These are phyloP conservation scores for Leptopilina myrica DNA, from an alignment of 2,888 invertebrate species.

Conservation along the genomic window DNA sequence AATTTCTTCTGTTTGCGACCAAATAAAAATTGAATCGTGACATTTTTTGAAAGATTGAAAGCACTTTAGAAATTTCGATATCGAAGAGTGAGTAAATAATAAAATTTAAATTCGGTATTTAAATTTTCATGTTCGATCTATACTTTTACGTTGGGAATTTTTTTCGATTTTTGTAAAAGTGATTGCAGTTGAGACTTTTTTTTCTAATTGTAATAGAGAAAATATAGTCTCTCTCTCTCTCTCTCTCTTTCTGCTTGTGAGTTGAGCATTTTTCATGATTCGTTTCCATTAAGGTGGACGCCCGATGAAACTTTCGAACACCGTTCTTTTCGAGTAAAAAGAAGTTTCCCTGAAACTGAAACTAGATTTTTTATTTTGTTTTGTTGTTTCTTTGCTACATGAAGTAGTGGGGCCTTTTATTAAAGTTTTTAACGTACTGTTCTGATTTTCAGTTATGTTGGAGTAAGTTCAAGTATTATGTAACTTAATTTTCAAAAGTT, in stretches of 20 bases:
- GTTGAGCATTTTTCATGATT: constrained; percentile 60
- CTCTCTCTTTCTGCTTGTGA: constrained; percentile 46
- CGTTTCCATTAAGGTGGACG: constrained; percentile 53
- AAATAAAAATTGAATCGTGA: too few species aligned
- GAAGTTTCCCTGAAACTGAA: constrained; percentile 19
- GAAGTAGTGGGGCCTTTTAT: constrained; percentile 34
- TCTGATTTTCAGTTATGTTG: constrained; percentile 23
- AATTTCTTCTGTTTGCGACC: too few species aligned
- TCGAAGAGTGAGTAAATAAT: too few species aligned
- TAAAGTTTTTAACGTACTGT: constrained; percentile 33
- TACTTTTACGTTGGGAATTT: too few species aligned
- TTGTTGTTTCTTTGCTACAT: neutral
- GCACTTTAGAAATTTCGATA: too few species aligned
- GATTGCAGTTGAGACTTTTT: neutral
- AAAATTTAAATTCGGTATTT: too few species aligned
- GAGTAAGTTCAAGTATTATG: neutral
- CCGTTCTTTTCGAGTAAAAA: constrained; percentile 24
- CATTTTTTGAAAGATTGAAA: too few species aligned
- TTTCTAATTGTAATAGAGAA: constrained; percentile 8
- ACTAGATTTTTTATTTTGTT: constrained; percentile 12
- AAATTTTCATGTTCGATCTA: too few species aligned
- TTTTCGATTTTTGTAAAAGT: neutral
- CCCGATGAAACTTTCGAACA: constrained; percentile 51
- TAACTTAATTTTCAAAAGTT: neutral
- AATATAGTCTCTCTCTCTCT: neutral